These are phyloP conservation scores for Salvator merianae DNA, from an alignment of 2,113 vertebrate genomes.

Conservation along the genomic window DNA sequence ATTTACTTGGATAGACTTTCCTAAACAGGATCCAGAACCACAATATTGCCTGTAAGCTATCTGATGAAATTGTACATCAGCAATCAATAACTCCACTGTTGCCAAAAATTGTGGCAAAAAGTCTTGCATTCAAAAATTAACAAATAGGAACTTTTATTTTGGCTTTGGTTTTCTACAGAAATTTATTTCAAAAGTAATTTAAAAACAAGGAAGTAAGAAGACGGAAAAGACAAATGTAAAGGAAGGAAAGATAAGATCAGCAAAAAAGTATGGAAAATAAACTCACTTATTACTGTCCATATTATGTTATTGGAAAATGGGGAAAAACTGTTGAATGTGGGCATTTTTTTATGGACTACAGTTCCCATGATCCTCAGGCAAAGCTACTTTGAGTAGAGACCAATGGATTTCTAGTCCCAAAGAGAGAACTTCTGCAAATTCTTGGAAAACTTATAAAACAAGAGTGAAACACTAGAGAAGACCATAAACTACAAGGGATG, in stretches of 20 bases:
- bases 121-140: constrained; percentile 20
- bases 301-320: neutral
- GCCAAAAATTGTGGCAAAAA: accelerated
- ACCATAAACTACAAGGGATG: neutral
- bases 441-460: neutral
- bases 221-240: neutral
- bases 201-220: neutral
- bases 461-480: neutral
- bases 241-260: neutral
- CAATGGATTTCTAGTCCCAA: too few species aligned
- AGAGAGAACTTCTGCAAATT: too few species aligned
- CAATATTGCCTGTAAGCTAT: neutral
- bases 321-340: too few species aligned
- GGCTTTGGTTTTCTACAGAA: neutral
- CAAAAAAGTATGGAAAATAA: neutral
- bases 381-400: too few species aligned
- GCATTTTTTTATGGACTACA: too few species aligned
- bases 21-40: neutral
- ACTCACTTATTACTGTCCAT: neutral
- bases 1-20: too few species aligned
- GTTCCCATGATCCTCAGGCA: too few species aligned
- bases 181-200: neutral
- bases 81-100: neutral
- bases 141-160: neutral
- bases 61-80: neutral